Evolutionary conservation across 2,888 invertebrate genomes (phyloP).

Genomic region (Neoaliturus tenellus): DNA sequence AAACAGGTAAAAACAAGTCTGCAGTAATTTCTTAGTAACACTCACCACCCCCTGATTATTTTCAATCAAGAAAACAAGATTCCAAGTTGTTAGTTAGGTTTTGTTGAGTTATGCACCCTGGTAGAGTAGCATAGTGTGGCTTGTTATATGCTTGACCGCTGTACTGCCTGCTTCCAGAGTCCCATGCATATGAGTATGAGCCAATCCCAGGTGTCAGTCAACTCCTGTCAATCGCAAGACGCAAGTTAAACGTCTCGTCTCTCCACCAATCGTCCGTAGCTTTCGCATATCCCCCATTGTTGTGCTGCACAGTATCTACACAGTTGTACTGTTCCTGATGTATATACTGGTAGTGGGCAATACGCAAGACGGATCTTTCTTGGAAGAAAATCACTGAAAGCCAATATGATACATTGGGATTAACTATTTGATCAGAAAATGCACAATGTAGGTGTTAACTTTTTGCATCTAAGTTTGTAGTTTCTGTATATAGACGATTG

Average conservation of each 20-base stretch:
- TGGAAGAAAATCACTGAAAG: too few relatives aligned
- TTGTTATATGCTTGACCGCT: not conserved
- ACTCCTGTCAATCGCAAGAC: slow-evolving; percentile 19
- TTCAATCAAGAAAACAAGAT: too few relatives aligned
- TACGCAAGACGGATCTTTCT: too few relatives aligned
- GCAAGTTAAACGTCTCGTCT: slow-evolving; percentile 22
- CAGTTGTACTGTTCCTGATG: not conserved
- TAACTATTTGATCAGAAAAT: too few relatives aligned
- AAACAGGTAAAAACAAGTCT: too few relatives aligned
- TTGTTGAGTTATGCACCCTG: not conserved
- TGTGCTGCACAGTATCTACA: not conserved
- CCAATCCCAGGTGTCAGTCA: slow-evolving; percentile 14
- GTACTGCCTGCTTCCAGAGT: slow-evolving; percentile 42
- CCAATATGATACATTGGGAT: too few relatives aligned
- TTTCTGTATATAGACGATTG: too few relatives aligned
- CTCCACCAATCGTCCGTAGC: not conserved
- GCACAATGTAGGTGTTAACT: too few relatives aligned
- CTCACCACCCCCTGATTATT: too few relatives aligned
- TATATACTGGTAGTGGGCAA: not conserved
- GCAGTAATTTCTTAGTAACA: too few relatives aligned
- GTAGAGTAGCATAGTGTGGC: not conserved
- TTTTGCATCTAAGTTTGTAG: too few relatives aligned
- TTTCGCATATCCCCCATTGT: not conserved
- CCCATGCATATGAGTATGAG: slow-evolving; percentile 41
- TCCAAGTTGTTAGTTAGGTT: too few relatives aligned